phyloP scores from a whole-genome alignment of 2,888 invertebrate genomes.

The Ormia ochracea region DNA sequence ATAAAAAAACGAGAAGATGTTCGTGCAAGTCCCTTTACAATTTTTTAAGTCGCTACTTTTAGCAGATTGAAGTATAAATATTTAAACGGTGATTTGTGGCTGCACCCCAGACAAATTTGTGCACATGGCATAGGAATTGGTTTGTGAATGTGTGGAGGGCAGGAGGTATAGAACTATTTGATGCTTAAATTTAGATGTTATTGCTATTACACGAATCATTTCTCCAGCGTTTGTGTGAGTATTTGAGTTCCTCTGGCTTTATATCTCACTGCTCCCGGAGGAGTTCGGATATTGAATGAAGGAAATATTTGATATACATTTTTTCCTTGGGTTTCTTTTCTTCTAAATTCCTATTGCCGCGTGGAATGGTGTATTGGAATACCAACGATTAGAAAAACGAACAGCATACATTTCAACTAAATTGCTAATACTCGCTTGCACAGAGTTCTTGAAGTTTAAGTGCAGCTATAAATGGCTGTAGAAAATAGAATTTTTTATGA shows the following conservation, averaged over 20 bases:
- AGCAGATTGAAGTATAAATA: slow-evolving; percentile 77
- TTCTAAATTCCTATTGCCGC: too few species aligned
- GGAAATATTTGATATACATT: slow-evolving; percentile 26
- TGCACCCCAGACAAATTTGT: slow-evolving; percentile 60
- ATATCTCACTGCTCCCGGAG: slow-evolving; percentile 33
- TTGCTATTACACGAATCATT: neutral
- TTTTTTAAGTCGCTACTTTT: slow-evolving; percentile 66
- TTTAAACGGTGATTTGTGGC: slow-evolving; percentile 75
- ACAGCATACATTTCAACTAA: neutral
- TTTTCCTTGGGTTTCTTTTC: neutral
- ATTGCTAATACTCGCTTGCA: neutral
- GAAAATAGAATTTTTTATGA: neutral
- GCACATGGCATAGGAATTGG: neutral
- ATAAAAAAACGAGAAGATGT: too few species aligned
- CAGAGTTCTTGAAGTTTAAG: neutral
- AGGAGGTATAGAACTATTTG: slow-evolving; percentile 37
- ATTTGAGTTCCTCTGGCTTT: neutral
- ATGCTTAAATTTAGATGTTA: slow-evolving; percentile 28
- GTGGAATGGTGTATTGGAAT: neutral
- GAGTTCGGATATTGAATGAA: slow-evolving; percentile 24
- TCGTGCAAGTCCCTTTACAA: slow-evolving; percentile 66
- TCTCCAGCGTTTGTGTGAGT: neutral
- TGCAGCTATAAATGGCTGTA: neutral
- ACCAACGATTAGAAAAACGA: too few species aligned
- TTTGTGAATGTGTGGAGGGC: neutral